phyloP scores from a whole-genome alignment of 2,888 invertebrate genomes.

The Agelastica alni region DNA sequence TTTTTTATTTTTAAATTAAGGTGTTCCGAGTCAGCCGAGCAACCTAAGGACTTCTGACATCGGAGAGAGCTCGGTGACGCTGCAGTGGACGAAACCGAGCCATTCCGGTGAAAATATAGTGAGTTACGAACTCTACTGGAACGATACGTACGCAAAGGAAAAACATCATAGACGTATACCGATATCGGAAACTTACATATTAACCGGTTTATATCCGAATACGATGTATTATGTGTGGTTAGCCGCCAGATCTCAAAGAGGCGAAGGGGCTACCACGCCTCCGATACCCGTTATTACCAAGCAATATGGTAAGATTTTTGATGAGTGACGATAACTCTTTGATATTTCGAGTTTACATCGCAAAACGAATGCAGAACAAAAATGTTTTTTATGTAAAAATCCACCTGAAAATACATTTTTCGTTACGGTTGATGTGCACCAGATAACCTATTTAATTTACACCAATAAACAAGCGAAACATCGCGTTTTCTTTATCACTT shows the following conservation, averaged over 20 bases:
- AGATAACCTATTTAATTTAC: no score
- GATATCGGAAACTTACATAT: constrained; percentile 81
- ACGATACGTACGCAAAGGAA: constrained; percentile 91
- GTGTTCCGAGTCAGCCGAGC: constrained; percentile 96
- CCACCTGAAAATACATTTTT: no score
- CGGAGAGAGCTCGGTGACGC: constrained; percentile 87
- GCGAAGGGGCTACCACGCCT: constrained; percentile 94
- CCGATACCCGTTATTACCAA: constrained; percentile 93
- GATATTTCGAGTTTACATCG: no score
- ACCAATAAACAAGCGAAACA: no score
- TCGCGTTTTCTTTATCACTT: no score
- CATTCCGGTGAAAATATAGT: constrained; percentile 92
- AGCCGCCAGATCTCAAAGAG: constrained; percentile 89
- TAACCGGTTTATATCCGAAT: constrained; percentile 92
- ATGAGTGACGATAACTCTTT: constrained; percentile 4
- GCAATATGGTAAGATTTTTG: constrained; percentile 88
- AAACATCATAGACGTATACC: constrained; percentile 84
- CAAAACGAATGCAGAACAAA: no score
- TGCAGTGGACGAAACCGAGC: constrained; percentile 91
- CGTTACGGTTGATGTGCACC: no score
- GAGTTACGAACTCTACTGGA: constrained; percentile 96
- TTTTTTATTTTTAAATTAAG: no score
- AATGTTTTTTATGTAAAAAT: no score
- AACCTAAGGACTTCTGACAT: constrained; percentile 85
- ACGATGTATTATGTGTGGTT: constrained; percentile 97